phyloP scores from a whole-genome alignment of 2,888 invertebrate genomes.

The Sphaerophoria rueppellii region DNA sequence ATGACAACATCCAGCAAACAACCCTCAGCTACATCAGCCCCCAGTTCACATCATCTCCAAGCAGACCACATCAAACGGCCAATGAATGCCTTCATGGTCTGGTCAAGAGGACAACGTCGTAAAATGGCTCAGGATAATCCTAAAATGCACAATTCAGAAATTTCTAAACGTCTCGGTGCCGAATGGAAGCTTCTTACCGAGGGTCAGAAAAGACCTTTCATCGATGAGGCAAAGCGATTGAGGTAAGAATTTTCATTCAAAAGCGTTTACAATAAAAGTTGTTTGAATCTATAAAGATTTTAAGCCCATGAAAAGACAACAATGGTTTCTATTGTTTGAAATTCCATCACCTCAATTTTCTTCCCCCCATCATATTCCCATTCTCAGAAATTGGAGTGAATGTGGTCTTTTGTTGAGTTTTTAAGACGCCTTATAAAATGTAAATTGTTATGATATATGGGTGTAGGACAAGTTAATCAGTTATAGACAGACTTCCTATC shows the following conservation, averaged over 20 bases:
- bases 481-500: conserved; percentile 39
- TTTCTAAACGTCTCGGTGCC: conserved; percentile 93
- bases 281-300: neutral
- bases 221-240: conserved; percentile 96
- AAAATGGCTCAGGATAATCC: conserved; percentile 98
- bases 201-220: conserved; percentile 95
- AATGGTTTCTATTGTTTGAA: conserved; percentile 41
- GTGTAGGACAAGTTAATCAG: conserved; percentile 49
- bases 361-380: neutral
- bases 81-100: conserved; percentile 99
- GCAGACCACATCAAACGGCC: conserved; percentile 95
- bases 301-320: conserved; percentile 15
- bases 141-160: conserved; percentile 95
- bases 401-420: neutral
- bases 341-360: neutral
- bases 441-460: conserved; percentile 51
- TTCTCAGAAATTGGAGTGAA: neutral
- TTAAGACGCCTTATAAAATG: conserved; percentile 37
- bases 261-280: conserved; percentile 76
- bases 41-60: conserved; percentile 75
- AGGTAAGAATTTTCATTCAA: conserved; percentile 82
- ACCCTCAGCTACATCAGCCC: conserved; percentile 49
- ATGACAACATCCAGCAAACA: conserved; percentile 47
- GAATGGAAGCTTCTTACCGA: conserved; percentile 96
- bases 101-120: conserved; percentile 95